Evolutionary conservation across 2,888 invertebrate species (phyloP).

Genomic region (Dysmachus trigonus): DNA sequence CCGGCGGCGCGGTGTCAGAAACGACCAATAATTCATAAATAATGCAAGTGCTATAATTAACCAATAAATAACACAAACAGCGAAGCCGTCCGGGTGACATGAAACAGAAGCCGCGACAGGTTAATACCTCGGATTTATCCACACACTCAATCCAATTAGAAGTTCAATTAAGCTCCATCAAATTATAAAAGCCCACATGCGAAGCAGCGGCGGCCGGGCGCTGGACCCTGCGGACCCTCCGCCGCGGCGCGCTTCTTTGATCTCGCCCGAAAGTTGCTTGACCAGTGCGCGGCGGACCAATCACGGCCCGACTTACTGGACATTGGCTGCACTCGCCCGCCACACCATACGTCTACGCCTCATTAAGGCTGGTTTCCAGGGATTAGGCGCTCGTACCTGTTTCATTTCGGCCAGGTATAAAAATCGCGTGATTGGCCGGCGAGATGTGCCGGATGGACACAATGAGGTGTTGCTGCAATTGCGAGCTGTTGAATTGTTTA

Average conservation of each 20-base stretch:
- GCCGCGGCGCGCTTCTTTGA: not conserved
- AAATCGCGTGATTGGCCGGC: slow-evolving; percentile 33
- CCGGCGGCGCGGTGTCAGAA: not conserved
- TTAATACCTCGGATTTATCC: slow-evolving; percentile 39
- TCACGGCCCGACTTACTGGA: not conserved
- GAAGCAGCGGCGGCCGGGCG: not conserved
- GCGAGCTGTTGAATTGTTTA: slow-evolving; percentile 36
- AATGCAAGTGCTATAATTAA: slow-evolving; percentile 24
- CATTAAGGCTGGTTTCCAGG: slow-evolving; percentile 33
- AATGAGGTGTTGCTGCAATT: slow-evolving; percentile 42
- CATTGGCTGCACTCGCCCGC: slow-evolving; percentile 30
- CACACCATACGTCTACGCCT: slow-evolving; percentile 37
- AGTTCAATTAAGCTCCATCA: slow-evolving; percentile 40
- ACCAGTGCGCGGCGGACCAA: slow-evolving; percentile 12
- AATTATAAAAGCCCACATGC: slow-evolving; percentile 35
- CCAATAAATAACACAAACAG: slow-evolving; percentile 27
- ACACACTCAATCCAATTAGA: slow-evolving; percentile 41
- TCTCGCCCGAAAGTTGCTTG: slow-evolving; percentile 2
- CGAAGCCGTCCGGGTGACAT: slow-evolving; percentile 23
- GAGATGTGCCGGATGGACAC: slow-evolving; percentile 1
- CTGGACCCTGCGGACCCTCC: slow-evolving; percentile 25
- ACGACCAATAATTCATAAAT: slow-evolving; percentile 20
- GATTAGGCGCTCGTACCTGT: not conserved
- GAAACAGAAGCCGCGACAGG: slow-evolving; percentile 38
- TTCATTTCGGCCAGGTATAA: not conserved